These are phyloP conservation scores for Zosterops borbonicus DNA, from an alignment of 2,113 vertebrate genomes.

Conservation along the genomic window DNA sequence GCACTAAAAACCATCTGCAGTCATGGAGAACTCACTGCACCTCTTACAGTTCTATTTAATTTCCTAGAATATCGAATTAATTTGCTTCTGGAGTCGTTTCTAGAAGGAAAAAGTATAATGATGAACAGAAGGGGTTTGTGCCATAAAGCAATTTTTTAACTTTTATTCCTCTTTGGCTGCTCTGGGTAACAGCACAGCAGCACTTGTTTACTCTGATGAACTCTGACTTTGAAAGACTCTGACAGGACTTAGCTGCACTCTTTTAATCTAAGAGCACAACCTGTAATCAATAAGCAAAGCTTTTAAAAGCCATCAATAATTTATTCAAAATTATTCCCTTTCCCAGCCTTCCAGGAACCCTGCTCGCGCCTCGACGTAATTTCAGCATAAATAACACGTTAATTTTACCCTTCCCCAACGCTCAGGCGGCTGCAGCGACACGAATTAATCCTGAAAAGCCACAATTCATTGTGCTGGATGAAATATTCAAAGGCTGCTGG, in stretches of 20 bases:
- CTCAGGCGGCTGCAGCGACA: background rate
- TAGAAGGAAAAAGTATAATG: background rate
- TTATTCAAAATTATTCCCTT: constrained; percentile 55
- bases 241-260: constrained; percentile 40
- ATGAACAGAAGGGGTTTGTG: background rate
- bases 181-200: background rate
- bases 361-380: background rate
- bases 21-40: too few relatives aligned
- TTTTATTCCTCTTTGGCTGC: background rate
- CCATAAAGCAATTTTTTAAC: background rate
- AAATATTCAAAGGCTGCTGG: background rate
- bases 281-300: constrained; percentile 59
- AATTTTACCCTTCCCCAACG: constrained; percentile 3
- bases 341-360: constrained; percentile 43
- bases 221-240: constrained; percentile 48
- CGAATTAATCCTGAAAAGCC: constrained; percentile 43
- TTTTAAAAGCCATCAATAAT: constrained; percentile 66
- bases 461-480: background rate
- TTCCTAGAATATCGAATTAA: background rate
- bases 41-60: accelerated
- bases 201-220: constrained; percentile 19
- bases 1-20: accelerated
- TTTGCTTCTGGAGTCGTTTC: background rate
- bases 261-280: constrained; percentile 56
- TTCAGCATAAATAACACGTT: constrained; percentile 40